Evolutionary conservation across 2,113 vertebrate species (phyloP), one percentile per base, ranked within the genome.

Genomic region (Motacilla alba): DNA sequence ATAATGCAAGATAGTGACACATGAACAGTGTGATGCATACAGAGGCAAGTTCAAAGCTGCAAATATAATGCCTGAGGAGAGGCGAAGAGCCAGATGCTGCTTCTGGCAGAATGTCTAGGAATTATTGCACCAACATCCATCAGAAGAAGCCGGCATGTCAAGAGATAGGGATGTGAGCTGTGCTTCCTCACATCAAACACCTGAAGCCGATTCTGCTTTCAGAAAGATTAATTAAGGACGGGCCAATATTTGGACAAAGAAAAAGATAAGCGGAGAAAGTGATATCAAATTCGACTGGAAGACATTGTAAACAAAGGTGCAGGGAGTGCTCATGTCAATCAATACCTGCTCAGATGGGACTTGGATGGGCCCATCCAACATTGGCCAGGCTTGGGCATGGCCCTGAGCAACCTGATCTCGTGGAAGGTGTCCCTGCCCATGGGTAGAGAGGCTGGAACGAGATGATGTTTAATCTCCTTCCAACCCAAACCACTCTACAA

Each of bases 11-110:
- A 89, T 4, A 59, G 74, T n/a, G 79, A 92, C 90, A 96, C 0
- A 10, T 59, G 93, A 96, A 78, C 77, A n/a, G 82, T 41, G 92
- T 83, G 82, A 94, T 79, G 72, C 69, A 76, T 11, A 82, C 49
- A 78, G 52, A 87, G 39, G 66, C 23, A 73, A 95, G 89, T 79
- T 94, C 87, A 92, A 93, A 92, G 85, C 87, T 72, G 75, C 82
- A 95, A 81, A 86, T 87, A 79, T 0, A 87, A 78, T 39, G 80
- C 87, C 85, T 80, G 72, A 96, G 63, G 66, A 95, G 52, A 52
- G 59, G 73, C 7, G 0, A 93, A 88, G 81, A 89, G 68, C 80
- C 94, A 95, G 77, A 96, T 91, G 85, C 88, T 88, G 70, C 83
- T 94, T 46, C 85, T 94, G 89, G 73, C 84, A 95, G 92, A n/a